Percentiles rank a stretch among this genome's conserved stretches.
These are phyloP conservation scores for Drosophila gunungcola DNA, from an alignment of 1,140 invertebrate genomes.

Conservation along the genomic window DNA sequence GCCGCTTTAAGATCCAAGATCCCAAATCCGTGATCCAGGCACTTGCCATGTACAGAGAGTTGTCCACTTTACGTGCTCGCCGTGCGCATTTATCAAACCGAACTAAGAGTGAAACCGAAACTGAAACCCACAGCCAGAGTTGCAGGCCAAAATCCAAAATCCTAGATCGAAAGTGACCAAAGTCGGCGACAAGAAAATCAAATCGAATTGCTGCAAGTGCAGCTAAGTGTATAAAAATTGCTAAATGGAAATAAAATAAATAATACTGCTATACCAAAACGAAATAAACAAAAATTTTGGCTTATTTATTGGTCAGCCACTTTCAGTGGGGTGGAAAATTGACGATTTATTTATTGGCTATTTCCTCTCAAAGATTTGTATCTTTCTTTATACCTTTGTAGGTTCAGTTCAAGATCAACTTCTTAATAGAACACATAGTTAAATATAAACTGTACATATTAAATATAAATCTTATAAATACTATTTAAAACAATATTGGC, in stretches of 20 bases:
- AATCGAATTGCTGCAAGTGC: conserved; percentile 29
- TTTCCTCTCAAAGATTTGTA: not conserved
- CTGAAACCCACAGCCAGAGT: conserved; percentile 34
- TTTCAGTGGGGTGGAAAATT: not conserved
- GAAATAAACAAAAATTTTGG: conserved; percentile 27
- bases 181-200: conserved; percentile 63
- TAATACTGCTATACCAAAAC: conserved; percentile 12
- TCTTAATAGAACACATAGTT: not conserved
- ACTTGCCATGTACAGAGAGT: conserved; percentile 52
- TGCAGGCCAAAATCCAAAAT: conserved; percentile 16
- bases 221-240: conserved; percentile 38
- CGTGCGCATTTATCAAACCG: conserved; percentile 62
- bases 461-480: too few relatives aligned
- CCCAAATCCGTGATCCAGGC: conserved; percentile 25
- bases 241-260: conserved; percentile 23
- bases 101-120: conserved; percentile 61
- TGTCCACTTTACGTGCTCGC: conserved; percentile 68
- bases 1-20: conserved; percentile 13
- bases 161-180: conserved; percentile 73
- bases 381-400: not conserved
- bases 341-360: conserved; percentile 3
- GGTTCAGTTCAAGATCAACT: not conserved
- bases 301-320: conserved; percentile 22
- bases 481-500: too few relatives aligned
- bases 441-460: too few relatives aligned